Evolutionary conservation across 2,888 invertebrate species (phyloP).

Genomic region (Cataglyphis albicans): DNA sequence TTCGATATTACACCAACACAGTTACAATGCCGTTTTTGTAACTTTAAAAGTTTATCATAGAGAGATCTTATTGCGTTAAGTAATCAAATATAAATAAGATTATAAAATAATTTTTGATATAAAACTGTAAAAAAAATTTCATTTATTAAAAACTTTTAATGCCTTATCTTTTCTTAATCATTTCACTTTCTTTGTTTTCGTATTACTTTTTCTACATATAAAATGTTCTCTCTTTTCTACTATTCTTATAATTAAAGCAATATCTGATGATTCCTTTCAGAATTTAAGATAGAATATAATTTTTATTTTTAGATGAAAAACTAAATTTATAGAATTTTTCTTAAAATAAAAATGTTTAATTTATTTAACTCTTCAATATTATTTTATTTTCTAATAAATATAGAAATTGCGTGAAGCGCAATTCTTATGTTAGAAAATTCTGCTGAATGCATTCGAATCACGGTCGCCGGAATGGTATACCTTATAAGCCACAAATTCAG

Average conservation of each 20-base stretch:
- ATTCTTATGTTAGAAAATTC: not conserved
- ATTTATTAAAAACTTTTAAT: conserved; percentile 1
- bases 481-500: conserved; percentile 59
- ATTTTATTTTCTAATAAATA: not conserved
- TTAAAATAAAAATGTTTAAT: not conserved
- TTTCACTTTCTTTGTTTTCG: not conserved
- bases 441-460: not conserved
- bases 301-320: not conserved
- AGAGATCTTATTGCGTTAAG: not conserved
- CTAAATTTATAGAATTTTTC: not conserved
- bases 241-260: not conserved
- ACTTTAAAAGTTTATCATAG: not conserved
- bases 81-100: conserved; percentile 3
- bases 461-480: not conserved
- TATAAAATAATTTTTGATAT: not conserved
- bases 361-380: not conserved
- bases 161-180: not conserved
- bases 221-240: not conserved
- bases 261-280: not conserved
- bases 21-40: not conserved
- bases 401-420: not conserved
- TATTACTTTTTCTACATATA: not conserved
- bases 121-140: not conserved
- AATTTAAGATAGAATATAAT: not conserved
- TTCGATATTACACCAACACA: not conserved